A percentile compares a stretch with the other conserved stretches of the same genome.
Evolutionary conservation across 1,140 invertebrate species (phyloP).

Genomic region (Orchesella cincta): DNA sequence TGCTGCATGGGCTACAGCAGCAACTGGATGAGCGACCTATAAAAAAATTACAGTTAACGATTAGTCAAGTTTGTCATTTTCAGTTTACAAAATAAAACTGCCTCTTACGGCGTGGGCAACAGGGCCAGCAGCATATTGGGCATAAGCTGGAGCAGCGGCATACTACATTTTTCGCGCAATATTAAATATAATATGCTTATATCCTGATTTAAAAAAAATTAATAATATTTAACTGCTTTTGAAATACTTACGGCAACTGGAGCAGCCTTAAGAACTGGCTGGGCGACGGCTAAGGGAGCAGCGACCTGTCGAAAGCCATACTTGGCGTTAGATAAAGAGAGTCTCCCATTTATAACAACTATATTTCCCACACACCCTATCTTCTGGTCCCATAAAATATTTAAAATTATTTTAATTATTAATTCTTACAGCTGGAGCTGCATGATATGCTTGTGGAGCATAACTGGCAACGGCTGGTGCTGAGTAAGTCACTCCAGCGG

Average conservation of each 20-base stretch:
- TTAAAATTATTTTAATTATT: background rate
- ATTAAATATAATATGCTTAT: background rate
- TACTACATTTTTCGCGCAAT: constrained; percentile 3
- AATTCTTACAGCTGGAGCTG: background rate
- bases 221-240: background rate
- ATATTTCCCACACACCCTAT: too few relatives aligned
- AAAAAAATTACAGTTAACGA: background rate
- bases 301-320: too few relatives aligned
- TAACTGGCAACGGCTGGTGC: constrained; percentile 33
- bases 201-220: background rate
- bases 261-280: background rate
- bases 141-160: background rate
- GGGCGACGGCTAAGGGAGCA: constrained; percentile 3
- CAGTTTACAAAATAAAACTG: background rate
- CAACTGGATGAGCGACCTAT: background rate
- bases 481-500: constrained; percentile 34
- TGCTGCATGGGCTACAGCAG: background rate
- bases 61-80: background rate
- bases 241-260: background rate
- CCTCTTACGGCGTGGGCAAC: background rate
- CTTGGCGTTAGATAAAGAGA: too few relatives aligned
- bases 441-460: constrained; percentile 26
- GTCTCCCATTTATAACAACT: background rate
- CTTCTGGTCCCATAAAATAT: background rate
- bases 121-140: background rate